Evolutionary conservation across 2,113 vertebrate genomes (phyloP).

Genomic region (Chunga burmeisteri): DNA sequence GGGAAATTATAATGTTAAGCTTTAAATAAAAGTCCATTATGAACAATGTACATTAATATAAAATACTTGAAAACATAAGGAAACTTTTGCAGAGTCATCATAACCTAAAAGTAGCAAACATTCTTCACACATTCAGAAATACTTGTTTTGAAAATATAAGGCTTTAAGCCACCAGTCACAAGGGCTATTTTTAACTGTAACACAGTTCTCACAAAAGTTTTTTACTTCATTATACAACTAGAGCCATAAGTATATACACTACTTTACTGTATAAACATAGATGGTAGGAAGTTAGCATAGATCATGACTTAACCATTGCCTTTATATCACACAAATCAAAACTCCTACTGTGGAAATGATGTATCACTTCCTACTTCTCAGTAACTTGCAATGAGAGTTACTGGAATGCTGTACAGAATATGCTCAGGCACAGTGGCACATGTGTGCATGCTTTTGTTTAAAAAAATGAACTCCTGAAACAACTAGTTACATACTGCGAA

Average conservation of each 20-base stretch:
- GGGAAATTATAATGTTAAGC: neutral
- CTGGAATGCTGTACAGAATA: neutral
- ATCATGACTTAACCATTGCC: neutral
- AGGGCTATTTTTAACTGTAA: neutral
- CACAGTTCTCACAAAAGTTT: neutral
- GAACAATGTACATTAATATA: neutral
- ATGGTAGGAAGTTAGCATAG: neutral
- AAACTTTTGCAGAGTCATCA: neutral
- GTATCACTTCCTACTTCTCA: neutral
- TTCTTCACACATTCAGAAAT: neutral
- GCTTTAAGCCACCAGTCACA: neutral
- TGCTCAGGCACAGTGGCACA: neutral
- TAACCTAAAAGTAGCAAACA: neutral
- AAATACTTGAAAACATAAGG: neutral
- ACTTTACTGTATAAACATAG: neutral
- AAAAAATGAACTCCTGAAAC: neutral
- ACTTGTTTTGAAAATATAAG: neutral
- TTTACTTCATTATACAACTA: neutral
- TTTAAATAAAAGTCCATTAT: neutral
- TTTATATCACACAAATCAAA: neutral
- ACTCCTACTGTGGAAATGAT: neutral
- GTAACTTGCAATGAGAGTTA: neutral
- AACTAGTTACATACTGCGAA: neutral
- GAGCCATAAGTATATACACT: neutral
- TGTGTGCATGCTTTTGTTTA: neutral